Base-by-base conservation (phyloP, 2,888 invertebrate genomes). In the Candidula unifasciata region DNA sequence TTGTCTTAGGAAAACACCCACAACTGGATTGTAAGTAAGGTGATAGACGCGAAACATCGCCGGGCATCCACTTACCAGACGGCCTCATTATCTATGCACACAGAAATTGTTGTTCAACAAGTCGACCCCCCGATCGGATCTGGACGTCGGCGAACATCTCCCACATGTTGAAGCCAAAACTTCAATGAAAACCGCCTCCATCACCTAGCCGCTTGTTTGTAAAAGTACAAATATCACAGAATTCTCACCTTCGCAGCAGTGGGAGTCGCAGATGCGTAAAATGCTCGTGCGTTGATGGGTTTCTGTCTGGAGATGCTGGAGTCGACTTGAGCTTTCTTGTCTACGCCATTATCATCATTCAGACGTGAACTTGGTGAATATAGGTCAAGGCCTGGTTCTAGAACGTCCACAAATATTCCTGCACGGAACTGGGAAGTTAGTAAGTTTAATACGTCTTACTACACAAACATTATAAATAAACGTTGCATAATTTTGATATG, bases 361-460 rank as follows among this genome's bases (percentile, higher is more conserved):
- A 80, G 82, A 73, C 30, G 57, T 85, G 85, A 86, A 87, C 87
- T 87, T 86, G 87, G 81, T n/a, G 80, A 87, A 81, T 37, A 60
- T 87, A 80, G 87, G 87, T 87, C 87, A 87, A 87, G 87, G 87
- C 83, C 81, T 21, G 54, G 37, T 27, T 27, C 44, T 33, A 60
- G 71, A 60, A 71, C 54, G 52, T 80, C 33, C 33, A 33, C 16
- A 71, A 44, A 44, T 54, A 80, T 80, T 80, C 80, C 71, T 80
- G 69, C 80, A 71, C 80, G 44, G 6, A 18, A n/a, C 3, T 3
- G 6, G 3, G 18, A 16, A 10, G 24, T 35, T 24, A 35, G 24
- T 71, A 35, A 71, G 35, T 5, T 24, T 13, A 37, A 21, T 21
- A 3, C 37, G 21, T 71, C 35, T 18, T 37, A 71, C 24, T 21